Conservation (phyloP, 2,888 invertebrate species). For the Dorcus hopei region DNA sequence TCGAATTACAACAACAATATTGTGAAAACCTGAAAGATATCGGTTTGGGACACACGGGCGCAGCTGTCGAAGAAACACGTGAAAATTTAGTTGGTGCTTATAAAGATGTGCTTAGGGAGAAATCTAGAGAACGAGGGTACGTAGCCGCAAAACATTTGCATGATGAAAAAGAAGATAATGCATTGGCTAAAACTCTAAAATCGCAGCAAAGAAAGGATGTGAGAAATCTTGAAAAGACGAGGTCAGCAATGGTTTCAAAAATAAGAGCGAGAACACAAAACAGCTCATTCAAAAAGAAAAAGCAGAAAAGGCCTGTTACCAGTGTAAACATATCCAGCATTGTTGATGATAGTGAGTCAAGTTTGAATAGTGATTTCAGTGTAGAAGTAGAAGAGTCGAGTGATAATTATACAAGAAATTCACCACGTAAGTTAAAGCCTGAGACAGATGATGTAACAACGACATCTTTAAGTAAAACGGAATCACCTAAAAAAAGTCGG, state of each 20-base stretch:
- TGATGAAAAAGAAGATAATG: slow-evolving; percentile 34
- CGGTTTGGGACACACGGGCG: slow-evolving; percentile 52
- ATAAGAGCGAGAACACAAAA: slow-evolving; percentile 27
- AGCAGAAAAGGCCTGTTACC: slow-evolving; percentile 20
- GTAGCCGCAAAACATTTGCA: slow-evolving; percentile 44
- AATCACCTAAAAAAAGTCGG: background rate
- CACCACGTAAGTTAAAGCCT: background rate
- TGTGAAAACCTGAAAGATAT: slow-evolving; percentile 53
- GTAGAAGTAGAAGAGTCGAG: background rate
- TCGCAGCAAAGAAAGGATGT: slow-evolving; percentile 39
- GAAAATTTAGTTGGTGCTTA: slow-evolving; percentile 37
- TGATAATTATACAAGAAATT: background rate
- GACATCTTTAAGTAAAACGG: background rate
- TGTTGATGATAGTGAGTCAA: background rate
- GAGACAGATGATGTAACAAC: background rate
- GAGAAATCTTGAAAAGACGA: slow-evolving; percentile 50
- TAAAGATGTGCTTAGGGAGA: slow-evolving; percentile 33
- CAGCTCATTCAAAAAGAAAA: slow-evolving; percentile 21
- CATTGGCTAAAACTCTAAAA: slow-evolving; percentile 32
- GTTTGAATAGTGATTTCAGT: background rate
- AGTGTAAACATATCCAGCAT: slow-evolving; percentile 20
- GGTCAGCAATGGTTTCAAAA: slow-evolving; percentile 47
- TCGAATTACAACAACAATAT: slow-evolving; percentile 53
- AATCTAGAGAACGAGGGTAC: slow-evolving; percentile 47
- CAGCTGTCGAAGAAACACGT: slow-evolving; percentile 40